Evolutionary conservation across 2,888 invertebrate genomes (phyloP), one percentile per base, ranked within the genome.

Genomic region (Callimorpha dominula): DNA sequence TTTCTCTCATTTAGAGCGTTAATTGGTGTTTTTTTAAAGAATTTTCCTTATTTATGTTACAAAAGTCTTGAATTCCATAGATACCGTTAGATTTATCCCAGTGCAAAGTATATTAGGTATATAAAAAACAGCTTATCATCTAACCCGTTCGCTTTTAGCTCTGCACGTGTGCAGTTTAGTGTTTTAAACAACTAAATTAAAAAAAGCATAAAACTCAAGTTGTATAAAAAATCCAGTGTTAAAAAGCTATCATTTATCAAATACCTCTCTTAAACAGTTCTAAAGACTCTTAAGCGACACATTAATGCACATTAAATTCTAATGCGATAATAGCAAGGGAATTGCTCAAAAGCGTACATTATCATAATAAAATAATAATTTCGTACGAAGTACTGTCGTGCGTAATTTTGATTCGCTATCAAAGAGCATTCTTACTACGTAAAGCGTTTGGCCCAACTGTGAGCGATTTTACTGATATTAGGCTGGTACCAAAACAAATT

Each of bases 351-450:
- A 68, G 73, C 81, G 66, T 71, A 75, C 79, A 81, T 82, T 67
- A 74, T 79, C 72, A 66, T 78, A 83, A 79, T 83, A 83, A 83
- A 79, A 81, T 81, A 76, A 79, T 83, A 74, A 82, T 81, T 78
- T 69, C 46, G 63, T 67, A 66, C 73, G 73, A 72, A 73, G 74
- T 77, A 75, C 71, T 69, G 72, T 70, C 79, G 54, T 65, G 68
- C 69, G 78, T 83, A 80, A 83, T 84, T 83, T 82, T 84, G 77
- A 82, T 80, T 74, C 74, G 76, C 74, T 80, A 84, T 84, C 80
- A 80, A 84, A 84, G 82, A 75, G 74, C 72, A 80, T 76, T 80
- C 78, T 78, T 74, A 42, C 65, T 57, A 9, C 50, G 60, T 8
- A 8, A 1, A 1, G 43, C 46, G 2, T n/a, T 11, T 5, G n/a